Base-by-base conservation (phyloP, 2,888 invertebrate species). In the Leptodirus hochenwartii region DNA sequence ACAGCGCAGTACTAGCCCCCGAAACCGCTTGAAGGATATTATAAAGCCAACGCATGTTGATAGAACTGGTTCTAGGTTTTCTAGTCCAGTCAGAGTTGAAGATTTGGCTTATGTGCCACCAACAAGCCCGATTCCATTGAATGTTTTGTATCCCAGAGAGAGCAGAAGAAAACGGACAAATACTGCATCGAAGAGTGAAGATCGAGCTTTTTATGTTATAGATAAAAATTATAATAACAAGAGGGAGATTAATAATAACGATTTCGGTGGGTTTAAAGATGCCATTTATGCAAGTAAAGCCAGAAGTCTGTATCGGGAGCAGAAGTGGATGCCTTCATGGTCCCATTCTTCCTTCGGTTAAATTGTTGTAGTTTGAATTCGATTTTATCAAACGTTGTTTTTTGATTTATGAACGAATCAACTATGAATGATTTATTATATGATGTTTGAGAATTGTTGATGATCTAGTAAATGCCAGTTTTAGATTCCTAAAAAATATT, bases 271-370 rank as follows among this genome's bases (percentile, higher is more conserved):
- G 15, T 29, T 15, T n/a, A 27, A 25, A 5, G 30, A 29, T 25
- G 23, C 30, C 22, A 26, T n/a, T n/a, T n/a, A n/a, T n/a, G n/a
- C n/a, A n/a, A 31, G 11, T 34, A 31, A 20, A 29, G 25, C 9
- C 15, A 29, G 15, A 26, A 25, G 5, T 28, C 33, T 48, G 43
- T 35, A 43, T 42, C 31, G 52, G 43, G 35, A 51, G 44, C 39
- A 49, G 10, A 57, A 56, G 31, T 60, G 59, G 59, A 59, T 59
- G 58, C 55, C 58, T 26, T 54, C 58, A 3, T 59, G 60, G 59
- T 57, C 56, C 37, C 54, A 55, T 22, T 36, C 38, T 26, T 17
- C 34, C 10, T n/a, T n/a, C n/a, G n/a, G n/a, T n/a, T n/a, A n/a
- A n/a, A n/a, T n/a, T n/a, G n/a, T n/a, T n/a, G n/a, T n/a, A n/a